These are phyloP conservation scores for Procambarus clarkii DNA, from an alignment of 1,140 invertebrate genomes.

Conservation along the genomic window DNA sequence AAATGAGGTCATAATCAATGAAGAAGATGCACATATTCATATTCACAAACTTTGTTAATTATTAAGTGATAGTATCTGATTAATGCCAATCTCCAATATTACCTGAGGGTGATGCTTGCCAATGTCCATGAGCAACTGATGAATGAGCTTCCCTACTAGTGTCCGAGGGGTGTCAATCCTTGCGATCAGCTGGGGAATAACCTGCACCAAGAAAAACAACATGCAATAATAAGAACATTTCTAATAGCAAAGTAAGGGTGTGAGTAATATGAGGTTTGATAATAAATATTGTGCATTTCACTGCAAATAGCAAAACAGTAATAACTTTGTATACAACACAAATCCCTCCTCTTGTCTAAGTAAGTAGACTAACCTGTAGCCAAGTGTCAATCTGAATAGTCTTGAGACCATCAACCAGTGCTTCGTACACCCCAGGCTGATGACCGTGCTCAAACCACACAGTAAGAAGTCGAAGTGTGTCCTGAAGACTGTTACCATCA, in stretches of 20 bases:
- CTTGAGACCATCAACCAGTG: constrained; percentile 92
- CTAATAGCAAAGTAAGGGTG: background rate
- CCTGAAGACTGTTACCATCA: constrained; percentile 96
- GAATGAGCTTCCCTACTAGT: constrained; percentile 91
- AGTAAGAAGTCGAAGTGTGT: constrained; percentile 94
- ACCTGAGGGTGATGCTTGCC: constrained; percentile 84
- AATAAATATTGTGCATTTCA: too few species aligned
- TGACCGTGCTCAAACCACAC: constrained; percentile 98
- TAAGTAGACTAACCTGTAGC: constrained; percentile 84
- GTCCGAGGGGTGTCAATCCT: constrained; percentile 95
- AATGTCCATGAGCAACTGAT: constrained; percentile 95
- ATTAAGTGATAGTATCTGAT: too few species aligned
- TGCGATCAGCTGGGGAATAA: constrained; percentile 98
- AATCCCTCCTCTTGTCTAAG: too few species aligned
- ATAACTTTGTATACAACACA: too few species aligned
- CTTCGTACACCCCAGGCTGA: constrained; percentile 93
- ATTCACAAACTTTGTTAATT: too few species aligned
- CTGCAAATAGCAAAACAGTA: too few species aligned
- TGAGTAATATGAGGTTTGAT: background rate
- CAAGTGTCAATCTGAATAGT: constrained; percentile 98
- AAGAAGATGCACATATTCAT: too few species aligned
- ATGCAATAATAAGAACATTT: constrained; percentile 24
- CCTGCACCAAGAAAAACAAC: constrained; percentile 76
- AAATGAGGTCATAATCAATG: too few species aligned
- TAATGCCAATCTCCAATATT: background rate